These are phyloP conservation scores for Cheilinus undulatus DNA, from an alignment of 2,113 vertebrate species.

Conservation along the genomic window DNA sequence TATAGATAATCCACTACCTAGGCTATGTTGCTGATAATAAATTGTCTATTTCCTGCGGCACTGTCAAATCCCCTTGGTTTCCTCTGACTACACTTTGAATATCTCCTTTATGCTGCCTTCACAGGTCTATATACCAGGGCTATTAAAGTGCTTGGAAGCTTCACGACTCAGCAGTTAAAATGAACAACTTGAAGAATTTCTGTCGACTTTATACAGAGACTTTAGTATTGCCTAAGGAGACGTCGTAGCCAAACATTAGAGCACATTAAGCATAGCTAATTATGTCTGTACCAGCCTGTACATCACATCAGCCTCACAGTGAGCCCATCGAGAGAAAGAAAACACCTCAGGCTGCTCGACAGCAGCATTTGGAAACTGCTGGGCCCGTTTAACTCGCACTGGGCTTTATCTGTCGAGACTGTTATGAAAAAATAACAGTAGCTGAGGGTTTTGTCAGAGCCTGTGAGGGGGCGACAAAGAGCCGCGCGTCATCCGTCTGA, in stretches of 20 bases:
- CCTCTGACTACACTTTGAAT: constrained; percentile 90
- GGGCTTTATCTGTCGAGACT: constrained; percentile 56
- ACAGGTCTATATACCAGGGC: constrained; percentile 88
- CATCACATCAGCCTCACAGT: constrained; percentile 59
- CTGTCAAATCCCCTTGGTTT: constrained; percentile 91
- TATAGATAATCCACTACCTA: constrained; percentile 98
- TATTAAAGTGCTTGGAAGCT: constrained; percentile 83
- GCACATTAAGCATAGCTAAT: constrained; percentile 66
- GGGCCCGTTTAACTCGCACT: constrained; percentile 60
- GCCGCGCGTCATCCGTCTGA: constrained; percentile 68
- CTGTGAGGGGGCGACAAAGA: constrained; percentile 37
- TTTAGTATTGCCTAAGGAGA: constrained; percentile 47
- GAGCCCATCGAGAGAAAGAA: constrained; percentile 52
- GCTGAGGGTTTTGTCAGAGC: constrained; percentile 52
- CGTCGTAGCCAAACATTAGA: constrained; percentile 48
- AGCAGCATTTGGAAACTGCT: constrained; percentile 75
- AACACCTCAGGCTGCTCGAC: constrained; percentile 62
- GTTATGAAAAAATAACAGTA: constrained; percentile 55
- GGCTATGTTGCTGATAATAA: constrained; percentile 94
- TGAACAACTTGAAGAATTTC: constrained; percentile 65
- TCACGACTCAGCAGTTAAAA: constrained; percentile 67
- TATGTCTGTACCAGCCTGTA: constrained; percentile 43
- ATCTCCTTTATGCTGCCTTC: constrained; percentile 86
- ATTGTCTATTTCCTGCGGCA: constrained; percentile 97
- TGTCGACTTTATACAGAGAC: constrained; percentile 46